Base-by-base conservation (phyloP, 2,113 vertebrate genomes). In the Thunnus thynnus region DNA sequence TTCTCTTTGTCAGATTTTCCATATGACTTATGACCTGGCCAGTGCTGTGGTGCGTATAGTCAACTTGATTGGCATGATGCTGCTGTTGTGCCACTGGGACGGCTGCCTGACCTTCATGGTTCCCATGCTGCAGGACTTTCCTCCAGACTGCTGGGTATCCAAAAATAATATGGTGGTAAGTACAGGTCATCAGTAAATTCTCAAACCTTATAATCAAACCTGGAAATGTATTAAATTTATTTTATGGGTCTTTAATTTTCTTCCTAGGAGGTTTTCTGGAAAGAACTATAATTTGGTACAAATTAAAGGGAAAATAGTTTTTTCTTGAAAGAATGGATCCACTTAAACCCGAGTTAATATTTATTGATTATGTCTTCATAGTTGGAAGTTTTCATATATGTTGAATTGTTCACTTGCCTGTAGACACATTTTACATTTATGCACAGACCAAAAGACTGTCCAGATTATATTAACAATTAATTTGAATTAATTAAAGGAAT, bases 1-100 rank as follows among this genome's bases (percentile, higher is more conserved):
- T 48, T 77, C 17, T 76, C n/a, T 41, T 32, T 50, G 4, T 75
- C 86, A 96, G 95, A 95, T 95, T 61, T 95, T 94, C 84, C 94
- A 96, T 69, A 95, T 95, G 94, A 96, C 95, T 3, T 96, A 95
- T 77, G 95, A 96, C 61, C 89, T 95, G 78, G 95, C 95, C 78
- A 95, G 94, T 41, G 95, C 95, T 3, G 94, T 93, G 68, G 91
- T 96, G 67, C 95, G 94, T n/a, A 95, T 96, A n/a, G 86, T 94
- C 60, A 96, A 96, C 88, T 71, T 96, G 87, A 96, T 96, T 36
- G 95, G 95, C 32, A 96, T 96, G 94, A 96, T 96, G 95, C 84
- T 96, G 69, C 88, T 96, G 51, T 72, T 96, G 76, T 96, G 95
- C 72, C 95, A 96, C 86, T 96, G 95, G 95, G 94, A 96, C 6